Evolutionary conservation across 2,888 invertebrate species (phyloP).

Genomic region (Pterostichus niger): DNA sequence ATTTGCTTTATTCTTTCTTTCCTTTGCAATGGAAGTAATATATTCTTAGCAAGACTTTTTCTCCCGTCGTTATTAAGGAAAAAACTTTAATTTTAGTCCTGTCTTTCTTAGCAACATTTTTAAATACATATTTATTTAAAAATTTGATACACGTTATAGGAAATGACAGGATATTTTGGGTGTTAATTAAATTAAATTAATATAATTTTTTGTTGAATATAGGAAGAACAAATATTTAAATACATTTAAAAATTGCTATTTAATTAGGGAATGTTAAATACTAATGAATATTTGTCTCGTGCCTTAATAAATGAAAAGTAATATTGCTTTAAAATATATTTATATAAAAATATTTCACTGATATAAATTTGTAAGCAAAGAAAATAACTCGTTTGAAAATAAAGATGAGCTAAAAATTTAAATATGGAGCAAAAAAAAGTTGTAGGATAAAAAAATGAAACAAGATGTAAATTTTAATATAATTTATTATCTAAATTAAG

Average conservation of each 20-base stretch:
- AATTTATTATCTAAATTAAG: constrained; percentile 67
- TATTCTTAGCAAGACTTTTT: no score
- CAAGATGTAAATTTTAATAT: constrained; percentile 51
- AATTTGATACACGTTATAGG: no score
- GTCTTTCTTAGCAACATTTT: no score
- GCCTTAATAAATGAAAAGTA: background rate
- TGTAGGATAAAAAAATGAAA: constrained; percentile 41
- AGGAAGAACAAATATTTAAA: background rate
- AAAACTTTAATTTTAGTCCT: no score
- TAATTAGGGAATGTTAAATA: background rate
- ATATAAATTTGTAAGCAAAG: constrained; percentile 6
- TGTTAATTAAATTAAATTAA: no score
- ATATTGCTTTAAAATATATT: background rate
- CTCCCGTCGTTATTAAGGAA: no score
- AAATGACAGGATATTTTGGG: no score
- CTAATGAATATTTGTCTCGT: background rate
- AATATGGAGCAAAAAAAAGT: background rate
- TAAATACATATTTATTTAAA: no score
- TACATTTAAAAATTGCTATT: background rate
- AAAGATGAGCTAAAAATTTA: background rate
- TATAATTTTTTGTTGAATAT: no score
- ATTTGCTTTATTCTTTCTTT: no score
- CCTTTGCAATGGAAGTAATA: no score
- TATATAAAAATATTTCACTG: background rate
- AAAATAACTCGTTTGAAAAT: background rate